Base-by-base conservation (phyloP, 2,888 invertebrate genomes). In the Mesorhabditis spiculigera region DNA sequence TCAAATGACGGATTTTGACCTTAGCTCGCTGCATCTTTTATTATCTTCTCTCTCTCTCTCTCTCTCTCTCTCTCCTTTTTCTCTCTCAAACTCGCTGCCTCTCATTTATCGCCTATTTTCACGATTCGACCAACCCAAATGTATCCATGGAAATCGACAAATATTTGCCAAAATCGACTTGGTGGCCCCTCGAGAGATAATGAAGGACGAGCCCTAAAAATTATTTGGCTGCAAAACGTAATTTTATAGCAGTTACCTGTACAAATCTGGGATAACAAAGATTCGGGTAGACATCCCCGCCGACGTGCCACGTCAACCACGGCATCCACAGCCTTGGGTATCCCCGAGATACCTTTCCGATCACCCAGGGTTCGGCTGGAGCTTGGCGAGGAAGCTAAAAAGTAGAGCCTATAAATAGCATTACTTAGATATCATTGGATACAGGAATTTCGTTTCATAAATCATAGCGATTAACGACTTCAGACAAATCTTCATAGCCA, bases 251-350 rank as follows among this genome's bases (percentile, higher is more conserved):
- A 63, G 50, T n/a, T 45, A 78, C 83, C 78, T 83, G 85, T 4
- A 82, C 77, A 70, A 85, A 84, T 3, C 81, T 74, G 5, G 85
- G 85, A 72, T 85, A 85, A 63, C 85, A 85, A 65, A 83, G 73
- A 69, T 83, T 77, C 1, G 83, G 81, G 69, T 85, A 85, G 73
- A 79, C 76, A 42, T 75, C 71, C 28, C 77, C 75, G 2, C 81
- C 77, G 5, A 85, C 84, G 71, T 82, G 82, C 85, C 85, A 85
- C 13, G 82, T 76, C 28, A 85, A 68, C 85, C 85, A 85, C 4
- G 83, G 82, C 72, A 85, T 74, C 66, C 85, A 79, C 4, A 85
- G 76, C 6, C 85, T 74, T 1, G 85, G 85, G 63, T 85, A 85
- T 4, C 85, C 85, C 5, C 83, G 72, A 5, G 84, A 84, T 4